Evolutionary conservation across 2,113 vertebrate genomes (phyloP).

Genomic region (Albula goreensis): DNA sequence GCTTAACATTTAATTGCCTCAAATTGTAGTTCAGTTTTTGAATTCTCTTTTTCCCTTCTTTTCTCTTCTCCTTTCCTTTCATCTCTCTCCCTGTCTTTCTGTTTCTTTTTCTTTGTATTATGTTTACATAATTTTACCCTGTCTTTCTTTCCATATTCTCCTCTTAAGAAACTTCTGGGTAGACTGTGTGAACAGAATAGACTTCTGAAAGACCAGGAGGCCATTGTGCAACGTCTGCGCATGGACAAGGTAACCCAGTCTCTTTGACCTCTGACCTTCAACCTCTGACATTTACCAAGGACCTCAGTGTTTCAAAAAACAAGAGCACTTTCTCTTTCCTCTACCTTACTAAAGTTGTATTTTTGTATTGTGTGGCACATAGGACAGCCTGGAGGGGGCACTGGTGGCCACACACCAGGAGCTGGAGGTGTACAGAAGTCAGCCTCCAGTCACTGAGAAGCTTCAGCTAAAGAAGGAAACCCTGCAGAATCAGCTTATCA

Average conservation of each 20-base stretch:
- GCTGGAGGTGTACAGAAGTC: constrained; percentile 86
- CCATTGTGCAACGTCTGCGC: constrained; percentile 84
- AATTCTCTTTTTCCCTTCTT: not conserved
- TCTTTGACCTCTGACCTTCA: not conserved
- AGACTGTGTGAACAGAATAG: constrained; percentile 89
- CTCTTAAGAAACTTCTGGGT: constrained; percentile 85
- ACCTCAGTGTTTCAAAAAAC: not conserved
- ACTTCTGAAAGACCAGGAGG: constrained; percentile 86
- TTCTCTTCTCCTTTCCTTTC: not conserved
- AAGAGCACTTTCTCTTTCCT: not conserved
- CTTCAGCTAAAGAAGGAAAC: constrained; percentile 89
- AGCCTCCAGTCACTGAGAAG: constrained; percentile 81
- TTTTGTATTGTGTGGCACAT: constrained; percentile 5
- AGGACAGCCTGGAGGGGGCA: constrained; percentile 92
- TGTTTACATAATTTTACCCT: not conserved
- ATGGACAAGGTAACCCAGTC: constrained; percentile 82
- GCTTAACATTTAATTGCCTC: not conserved
- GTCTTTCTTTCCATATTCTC: not conserved
- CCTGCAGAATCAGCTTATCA: constrained; percentile 92
- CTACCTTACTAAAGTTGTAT: not conserved
- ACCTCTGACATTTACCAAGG: not conserved
- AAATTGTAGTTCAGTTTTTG: not conserved
- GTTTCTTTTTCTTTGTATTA: not conserved
- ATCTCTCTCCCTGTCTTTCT: not conserved
- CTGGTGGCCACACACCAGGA: constrained; percentile 92